A percentile compares a stretch with the other conserved stretches of the same genome.
Evolutionary conservation across 2,888 invertebrate genomes (phyloP).

Genomic region (Blastobasis lacticolella): DNA sequence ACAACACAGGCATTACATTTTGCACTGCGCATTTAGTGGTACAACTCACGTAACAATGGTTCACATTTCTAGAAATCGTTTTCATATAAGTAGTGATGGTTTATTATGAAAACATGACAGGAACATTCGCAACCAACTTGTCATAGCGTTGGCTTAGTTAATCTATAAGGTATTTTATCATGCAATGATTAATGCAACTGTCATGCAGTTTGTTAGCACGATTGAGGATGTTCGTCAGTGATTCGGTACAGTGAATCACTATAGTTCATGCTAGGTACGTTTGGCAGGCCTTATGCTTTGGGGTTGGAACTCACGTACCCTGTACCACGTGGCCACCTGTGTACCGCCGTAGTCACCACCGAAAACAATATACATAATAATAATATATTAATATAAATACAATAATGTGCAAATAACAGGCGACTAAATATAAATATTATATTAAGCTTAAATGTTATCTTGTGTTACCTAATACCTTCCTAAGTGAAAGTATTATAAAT

Average conservation of each 20-base stretch:
- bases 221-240: constrained; percentile 3
- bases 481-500: neutral
- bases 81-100: neutral
- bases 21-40: too few relatives aligned
- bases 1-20: too few relatives aligned
- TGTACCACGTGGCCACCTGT: constrained; percentile 93
- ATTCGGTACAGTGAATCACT: constrained; percentile 19
- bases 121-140: constrained; percentile 16
- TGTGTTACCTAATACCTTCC: neutral
- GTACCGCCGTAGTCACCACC: constrained; percentile 61
- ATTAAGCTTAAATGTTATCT: too few relatives aligned
- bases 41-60: neutral
- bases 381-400: constrained; percentile 35
- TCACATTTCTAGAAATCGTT: neutral
- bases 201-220: constrained; percentile 17
- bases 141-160: constrained; percentile 14
- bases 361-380: constrained; percentile 67
- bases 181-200: constrained; percentile 27
- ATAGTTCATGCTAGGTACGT: constrained; percentile 31
- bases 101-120: constrained; percentile 6
- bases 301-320: constrained; percentile 80
- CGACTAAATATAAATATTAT: too few relatives aligned
- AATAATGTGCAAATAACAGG: too few relatives aligned
- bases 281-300: constrained; percentile 3
- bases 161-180: constrained; percentile 19